Evolutionary conservation across 1,140 invertebrate species (phyloP), one percentile per base, ranked within the genome.

Genomic region (Zaprionus gabonicus): DNA sequence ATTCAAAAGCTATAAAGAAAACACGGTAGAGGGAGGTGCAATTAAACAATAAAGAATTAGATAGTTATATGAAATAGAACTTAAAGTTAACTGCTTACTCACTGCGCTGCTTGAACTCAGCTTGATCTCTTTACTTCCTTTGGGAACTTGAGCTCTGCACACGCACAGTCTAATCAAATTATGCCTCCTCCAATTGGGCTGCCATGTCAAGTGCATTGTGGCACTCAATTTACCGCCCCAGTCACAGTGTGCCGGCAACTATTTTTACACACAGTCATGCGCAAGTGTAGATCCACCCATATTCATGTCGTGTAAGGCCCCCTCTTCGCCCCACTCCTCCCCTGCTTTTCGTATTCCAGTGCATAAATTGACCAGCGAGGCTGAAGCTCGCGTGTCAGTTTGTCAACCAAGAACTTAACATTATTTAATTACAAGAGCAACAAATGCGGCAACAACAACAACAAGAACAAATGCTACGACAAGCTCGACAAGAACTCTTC

Each of bases 361-460:
- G 63, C 71, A 65, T 64, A 57, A 72, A 71, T 79, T 79, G 73
- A 67, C 60, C 76, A 71, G 57, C 66, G 51, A 3, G 2, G 46
- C 46, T 51, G 4, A 46, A 73, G 75, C 62, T 87, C 71, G 82
- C 83, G 82, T 86, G 82, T 86, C 83, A 74, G 57, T 87, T 87
- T 87, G 81, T 83, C 76, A 73, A 78, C 71, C 69, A 57, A 34
- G 31, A 34, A 72, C 82, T 85, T 86, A 86, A 88, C 78, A 84
- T 87, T 83, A 87, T 87, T 87, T 87, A 87, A 87, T 87, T 87
- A 87, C 68, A 64, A 62, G 34, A 76, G 38, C 70, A 73, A 77
- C 75, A 76, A 76, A 65, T 59, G 56, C 68, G 68, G 55, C 69
- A 34, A 71, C 73, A 68, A 68, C 76, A 78, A 64, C 76, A 82